Base-by-base conservation (phyloP, 2,888 invertebrate species). In the Mesochorus sp. region DNA sequence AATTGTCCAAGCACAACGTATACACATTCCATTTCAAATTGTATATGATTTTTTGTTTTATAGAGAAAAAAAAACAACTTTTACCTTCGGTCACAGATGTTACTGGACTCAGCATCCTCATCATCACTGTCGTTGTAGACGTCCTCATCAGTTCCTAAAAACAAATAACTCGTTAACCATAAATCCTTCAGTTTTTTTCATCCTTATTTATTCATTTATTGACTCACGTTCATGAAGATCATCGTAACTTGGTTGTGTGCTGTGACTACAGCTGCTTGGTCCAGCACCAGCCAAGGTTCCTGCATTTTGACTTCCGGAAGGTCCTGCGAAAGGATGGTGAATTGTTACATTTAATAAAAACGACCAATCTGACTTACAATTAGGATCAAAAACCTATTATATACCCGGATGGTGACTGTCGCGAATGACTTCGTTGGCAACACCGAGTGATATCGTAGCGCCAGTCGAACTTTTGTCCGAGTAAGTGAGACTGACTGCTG, bases 401-500 rank as follows among this genome's bases (percentile, higher is more conserved):
- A 49, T 82, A 90, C 90, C 90, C 79, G 90, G 82, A 79, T 87
- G 88, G 84, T 89, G 89, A 83, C 82, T 86, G 59, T 89, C 88
- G 17, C 91, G 88, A 51, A 88, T 90, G 44, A 91, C 84, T 88
- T 91, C 91, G 80, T 92, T 91, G 8, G 91, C 92, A 26, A 92
- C 92, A 19, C 92, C 91, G 80, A 93, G 88, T 67, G 92, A 93
- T 81, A 93, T 93, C 1, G 93, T 93, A 28, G 94, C 94, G 81
- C 93, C 93, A 0, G 93, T 93, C 0, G 94, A 93, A 83, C 94
- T 94, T 87, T 94, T 93, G 83, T 94, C 93, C 12, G 94, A 94
- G 86, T 94, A 94, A 66, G 92, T 92, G 70, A 94, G 89, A 86
- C 92, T 93, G 51, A 94, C 94, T 57, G 94, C 93, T 4, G 94